Conservation (phyloP, 2,113 vertebrate species). For the Tonatia bakeri region DNA sequence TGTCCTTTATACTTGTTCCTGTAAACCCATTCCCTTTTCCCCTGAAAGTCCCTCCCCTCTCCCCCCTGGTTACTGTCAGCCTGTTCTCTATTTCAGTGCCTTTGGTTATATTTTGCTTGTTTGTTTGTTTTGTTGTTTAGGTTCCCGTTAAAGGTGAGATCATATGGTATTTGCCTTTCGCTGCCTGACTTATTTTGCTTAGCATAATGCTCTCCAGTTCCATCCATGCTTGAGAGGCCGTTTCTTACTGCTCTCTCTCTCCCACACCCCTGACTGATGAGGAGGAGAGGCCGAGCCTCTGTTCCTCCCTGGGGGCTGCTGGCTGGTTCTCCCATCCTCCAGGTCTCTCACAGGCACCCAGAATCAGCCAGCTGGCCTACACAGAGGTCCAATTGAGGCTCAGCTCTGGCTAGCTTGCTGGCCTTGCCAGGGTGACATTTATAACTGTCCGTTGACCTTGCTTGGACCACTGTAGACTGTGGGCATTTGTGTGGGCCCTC, state of each 20-base stretch:
- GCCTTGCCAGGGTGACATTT: not conserved
- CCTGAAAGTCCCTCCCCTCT: too few relatives aligned
- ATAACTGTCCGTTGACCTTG: not conserved
- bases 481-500: not conserved
- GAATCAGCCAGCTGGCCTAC: not conserved
- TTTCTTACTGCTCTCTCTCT: not conserved
- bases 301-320: not conserved
- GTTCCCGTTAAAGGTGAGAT: too few relatives aligned
- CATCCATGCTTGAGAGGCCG: not conserved
- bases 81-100: too few relatives aligned
- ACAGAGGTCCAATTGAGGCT: conserved; percentile 27
- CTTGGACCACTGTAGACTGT: not conserved
- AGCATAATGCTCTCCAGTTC: too few relatives aligned
- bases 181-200: too few relatives aligned
- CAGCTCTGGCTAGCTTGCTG: not conserved
- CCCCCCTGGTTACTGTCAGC: too few relatives aligned
- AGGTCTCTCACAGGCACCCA: not conserved
- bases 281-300: not conserved
- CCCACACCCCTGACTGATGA: not conserved
- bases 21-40: too few relatives aligned
- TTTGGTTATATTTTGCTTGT: too few relatives aligned
- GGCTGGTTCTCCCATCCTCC: not conserved
- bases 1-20: too few relatives aligned
- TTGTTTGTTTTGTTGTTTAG: too few relatives aligned
- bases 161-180: too few relatives aligned